Percentiles rank a stretch among this genome's conserved stretches.
Evolutionary conservation across 30 jellyfish, hydroid and myxozoan species (phyloP).

Genomic region (Aurelia sp.): DNA sequence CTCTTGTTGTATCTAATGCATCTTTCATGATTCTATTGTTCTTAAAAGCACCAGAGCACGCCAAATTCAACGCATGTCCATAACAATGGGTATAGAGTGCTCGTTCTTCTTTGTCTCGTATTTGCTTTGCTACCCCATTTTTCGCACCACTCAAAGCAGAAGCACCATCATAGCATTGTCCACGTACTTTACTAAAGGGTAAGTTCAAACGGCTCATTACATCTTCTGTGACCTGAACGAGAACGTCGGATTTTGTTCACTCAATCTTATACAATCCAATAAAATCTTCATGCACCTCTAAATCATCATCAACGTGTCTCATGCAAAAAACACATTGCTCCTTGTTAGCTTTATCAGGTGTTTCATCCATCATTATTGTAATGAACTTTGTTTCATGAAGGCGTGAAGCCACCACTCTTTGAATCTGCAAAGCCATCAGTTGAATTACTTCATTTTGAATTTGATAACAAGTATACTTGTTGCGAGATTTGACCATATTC

Average conservation of each 20-base stretch:
- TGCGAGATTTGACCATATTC: background rate
- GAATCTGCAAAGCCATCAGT: conserved; percentile 18
- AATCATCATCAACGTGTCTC: background rate
- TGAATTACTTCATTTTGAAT: conserved; percentile 7
- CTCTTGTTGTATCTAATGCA: background rate
- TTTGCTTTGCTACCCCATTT: conserved; percentile 10
- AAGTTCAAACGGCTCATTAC: background rate
- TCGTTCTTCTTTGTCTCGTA: background rate
- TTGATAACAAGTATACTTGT: conserved; percentile 10
- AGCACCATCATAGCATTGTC: conserved; percentile 19
- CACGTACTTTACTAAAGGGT: background rate
- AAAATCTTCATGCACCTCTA: background rate
- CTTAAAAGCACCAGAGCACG: background rate
- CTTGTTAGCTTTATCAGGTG: conserved; percentile 9
- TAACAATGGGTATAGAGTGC: conserved; percentile 22
- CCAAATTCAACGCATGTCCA: conserved; percentile 4
- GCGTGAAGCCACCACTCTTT: background rate
- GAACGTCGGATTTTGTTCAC: no score
- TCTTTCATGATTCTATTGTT: background rate
- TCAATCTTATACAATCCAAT: background rate
- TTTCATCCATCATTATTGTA: conserved; percentile 15
- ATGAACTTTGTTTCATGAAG: background rate
- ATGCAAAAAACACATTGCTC: conserved; percentile 7
- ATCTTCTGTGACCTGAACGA: background rate
- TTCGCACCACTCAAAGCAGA: background rate